Evolutionary conservation across 2,113 vertebrate species (phyloP).

Genomic region (Marmota flaviventris): DNA sequence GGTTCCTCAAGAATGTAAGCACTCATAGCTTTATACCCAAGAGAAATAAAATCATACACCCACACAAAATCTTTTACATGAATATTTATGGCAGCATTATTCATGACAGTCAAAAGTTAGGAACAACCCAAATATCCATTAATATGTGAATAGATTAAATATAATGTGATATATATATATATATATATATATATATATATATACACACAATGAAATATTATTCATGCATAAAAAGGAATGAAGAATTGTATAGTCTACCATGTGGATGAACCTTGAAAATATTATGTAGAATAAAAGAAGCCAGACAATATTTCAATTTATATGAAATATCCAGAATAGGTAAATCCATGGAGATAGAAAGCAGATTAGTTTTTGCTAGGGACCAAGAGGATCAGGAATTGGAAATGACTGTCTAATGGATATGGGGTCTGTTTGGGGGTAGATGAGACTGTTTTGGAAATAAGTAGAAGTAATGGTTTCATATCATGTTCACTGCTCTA

Average conservation of each 20-base stretch:
- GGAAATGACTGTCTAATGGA: not conserved
- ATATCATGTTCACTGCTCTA: not conserved
- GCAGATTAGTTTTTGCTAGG: not conserved
- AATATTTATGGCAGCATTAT: not conserved
- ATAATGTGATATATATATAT: not conserved
- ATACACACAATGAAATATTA: not conserved
- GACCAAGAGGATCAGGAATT: not conserved
- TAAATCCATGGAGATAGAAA: not conserved
- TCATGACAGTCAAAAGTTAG: not conserved
- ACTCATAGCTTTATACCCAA: not conserved
- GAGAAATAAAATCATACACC: not conserved
- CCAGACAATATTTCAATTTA: constrained; percentile 5
- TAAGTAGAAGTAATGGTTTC: not conserved
- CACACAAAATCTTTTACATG: not conserved
- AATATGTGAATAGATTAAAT: not conserved
- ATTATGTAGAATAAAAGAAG: not conserved
- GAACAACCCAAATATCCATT: not conserved
- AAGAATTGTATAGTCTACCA: not conserved
- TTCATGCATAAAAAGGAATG: not conserved
- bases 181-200: too few species aligned
- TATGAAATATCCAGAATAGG: not conserved
- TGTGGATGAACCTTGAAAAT: not conserved
- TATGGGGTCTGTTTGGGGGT: not conserved
- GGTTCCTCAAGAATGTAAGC: not conserved
- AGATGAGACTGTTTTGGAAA: constrained; percentile 13